Conservation (phyloP, 2,888 invertebrate genomes). For the Calliopum simillimum region DNA sequence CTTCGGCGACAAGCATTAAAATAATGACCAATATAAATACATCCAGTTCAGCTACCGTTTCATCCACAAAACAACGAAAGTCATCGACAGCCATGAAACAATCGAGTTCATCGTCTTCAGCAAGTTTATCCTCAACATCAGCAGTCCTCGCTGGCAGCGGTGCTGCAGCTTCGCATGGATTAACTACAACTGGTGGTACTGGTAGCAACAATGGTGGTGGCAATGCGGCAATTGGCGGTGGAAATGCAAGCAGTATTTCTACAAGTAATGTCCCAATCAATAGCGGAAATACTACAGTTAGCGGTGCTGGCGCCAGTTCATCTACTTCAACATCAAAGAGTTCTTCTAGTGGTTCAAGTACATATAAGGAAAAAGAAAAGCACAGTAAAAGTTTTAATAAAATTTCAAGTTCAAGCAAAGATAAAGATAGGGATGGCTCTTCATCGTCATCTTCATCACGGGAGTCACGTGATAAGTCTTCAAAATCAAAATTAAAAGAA, state of each 20-base stretch:
- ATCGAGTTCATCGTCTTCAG: conserved; percentile 50
- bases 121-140: conserved; percentile 40
- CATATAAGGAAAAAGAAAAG: conserved; percentile 66
- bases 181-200: conserved; percentile 38
- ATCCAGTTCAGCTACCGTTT: conserved; percentile 49
- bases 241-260: conserved; percentile 42
- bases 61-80: conserved; percentile 64
- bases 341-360: conserved; percentile 50
- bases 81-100: conserved; percentile 59
- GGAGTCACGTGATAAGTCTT: conserved; percentile 62
- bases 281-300: conserved; percentile 29
- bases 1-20: conserved; percentile 67
- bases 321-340: conserved; percentile 44
- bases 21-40: conserved; percentile 57
- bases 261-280: conserved; percentile 26
- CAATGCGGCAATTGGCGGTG: conserved; percentile 31
- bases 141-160: conserved; percentile 39
- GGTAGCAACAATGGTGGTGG: conserved; percentile 37
- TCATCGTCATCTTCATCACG: conserved; percentile 61
- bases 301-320: conserved; percentile 47
- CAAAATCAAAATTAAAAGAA: conserved; percentile 65
- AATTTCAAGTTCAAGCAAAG: conserved; percentile 63
- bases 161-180: conserved; percentile 36
- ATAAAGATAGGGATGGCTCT: conserved; percentile 63
- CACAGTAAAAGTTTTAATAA: conserved; percentile 64